Evolutionary conservation across 30 jellyfish, hydroid and myxozoan species (phyloP).

Genomic region (Mastigias papua): DNA sequence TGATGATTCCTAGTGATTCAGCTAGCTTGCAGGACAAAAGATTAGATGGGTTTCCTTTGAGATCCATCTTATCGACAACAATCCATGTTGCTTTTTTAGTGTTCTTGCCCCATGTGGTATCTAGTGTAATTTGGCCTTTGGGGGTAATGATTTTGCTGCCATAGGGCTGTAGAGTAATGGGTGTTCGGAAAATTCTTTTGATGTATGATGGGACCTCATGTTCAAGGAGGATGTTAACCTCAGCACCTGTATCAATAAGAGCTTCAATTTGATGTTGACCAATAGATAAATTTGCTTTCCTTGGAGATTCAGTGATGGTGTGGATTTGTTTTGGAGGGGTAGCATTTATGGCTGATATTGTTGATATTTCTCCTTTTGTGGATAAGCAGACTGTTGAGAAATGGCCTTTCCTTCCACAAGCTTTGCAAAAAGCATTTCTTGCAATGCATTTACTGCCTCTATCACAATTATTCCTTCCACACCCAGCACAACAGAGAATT

Average conservation of each 20-base stretch:
- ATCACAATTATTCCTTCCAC: conserved; percentile 32
- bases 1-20: neutral
- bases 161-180: conserved; percentile 8
- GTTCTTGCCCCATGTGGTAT: neutral
- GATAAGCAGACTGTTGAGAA: conserved; percentile 20
- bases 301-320: neutral
- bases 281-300: conserved; percentile 7
- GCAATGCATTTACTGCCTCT: conserved; percentile 33
- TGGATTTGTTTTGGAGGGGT: conserved; percentile 6
- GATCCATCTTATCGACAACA: neutral
- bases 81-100: neutral
- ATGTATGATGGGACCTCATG: conserved; percentile 10
- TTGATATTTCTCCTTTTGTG: neutral
- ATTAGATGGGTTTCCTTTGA: neutral
- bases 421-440: conserved; percentile 28
- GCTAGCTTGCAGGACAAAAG: neutral
- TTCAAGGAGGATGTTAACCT: conserved; percentile 36
- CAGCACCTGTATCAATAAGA: conserved; percentile 47
- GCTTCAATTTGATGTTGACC: conserved; percentile 18
- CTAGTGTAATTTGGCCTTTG: conserved; percentile 14
- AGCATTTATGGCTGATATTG: neutral
- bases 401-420: conserved; percentile 32
- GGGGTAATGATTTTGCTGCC: conserved; percentile 31
- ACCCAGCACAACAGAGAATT: conserved; percentile 36
- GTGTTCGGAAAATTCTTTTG: conserved; percentile 33